phyloP scores from a whole-genome alignment of 1,140 invertebrate genomes.

The Penaeus indicus region DNA sequence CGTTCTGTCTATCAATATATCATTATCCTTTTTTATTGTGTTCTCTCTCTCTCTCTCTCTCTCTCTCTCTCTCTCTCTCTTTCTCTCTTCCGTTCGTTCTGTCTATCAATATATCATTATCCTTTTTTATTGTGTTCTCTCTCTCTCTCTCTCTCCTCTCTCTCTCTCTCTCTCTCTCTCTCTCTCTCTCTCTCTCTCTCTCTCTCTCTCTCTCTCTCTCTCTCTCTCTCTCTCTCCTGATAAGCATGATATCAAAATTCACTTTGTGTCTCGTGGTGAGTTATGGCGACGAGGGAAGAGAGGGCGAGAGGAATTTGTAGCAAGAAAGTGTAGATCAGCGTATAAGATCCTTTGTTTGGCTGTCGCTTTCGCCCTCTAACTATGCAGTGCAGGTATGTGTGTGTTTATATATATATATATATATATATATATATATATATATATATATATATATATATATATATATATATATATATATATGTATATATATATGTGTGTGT shows the following conservation, averaged over 20 bases:
- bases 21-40: neutral
- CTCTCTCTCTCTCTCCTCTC: neutral
- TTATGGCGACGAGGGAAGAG: neutral
- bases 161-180: neutral
- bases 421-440: neutral
- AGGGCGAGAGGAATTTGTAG: neutral
- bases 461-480: slow-evolving; percentile 26
- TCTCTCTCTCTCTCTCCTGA: neutral
- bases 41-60: neutral
- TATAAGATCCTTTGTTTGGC: too few relatives aligned
- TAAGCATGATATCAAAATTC: neutral
- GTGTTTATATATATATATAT: neutral
- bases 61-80: slow-evolving; percentile 15
- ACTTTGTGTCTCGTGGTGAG: neutral
- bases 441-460: neutral
- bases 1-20: neutral
- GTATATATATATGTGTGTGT: neutral
- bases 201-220: slow-evolving; percentile 13
- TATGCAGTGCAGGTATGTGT: too few relatives aligned
- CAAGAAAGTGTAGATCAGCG: neutral
- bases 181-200: neutral
- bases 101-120: neutral
- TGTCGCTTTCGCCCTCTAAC: too few relatives aligned
- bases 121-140: neutral
- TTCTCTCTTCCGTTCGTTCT: neutral